These are phyloP conservation scores for Schrankia costaestrigalis DNA, from an alignment of 2,888 invertebrate species.

Conservation along the genomic window DNA sequence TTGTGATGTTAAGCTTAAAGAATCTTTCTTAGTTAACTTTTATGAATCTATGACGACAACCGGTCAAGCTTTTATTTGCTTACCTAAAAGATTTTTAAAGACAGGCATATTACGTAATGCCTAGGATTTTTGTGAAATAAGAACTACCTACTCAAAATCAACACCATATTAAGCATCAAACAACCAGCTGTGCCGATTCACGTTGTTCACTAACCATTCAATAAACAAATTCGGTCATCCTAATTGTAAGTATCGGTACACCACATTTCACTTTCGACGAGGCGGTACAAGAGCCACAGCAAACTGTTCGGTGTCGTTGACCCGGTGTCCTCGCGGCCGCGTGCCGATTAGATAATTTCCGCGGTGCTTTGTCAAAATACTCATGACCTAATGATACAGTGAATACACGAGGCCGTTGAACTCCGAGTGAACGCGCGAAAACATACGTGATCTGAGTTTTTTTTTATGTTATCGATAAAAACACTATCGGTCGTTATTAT, in stretches of 20 bases:
- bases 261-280: conserved; percentile 76
- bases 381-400: conserved; percentile 79
- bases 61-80: no score
- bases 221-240: conserved; percentile 56
- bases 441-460: conserved; percentile 47
- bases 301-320: conserved; percentile 65
- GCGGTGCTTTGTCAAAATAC: conserved; percentile 79
- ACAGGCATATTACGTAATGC: no score
- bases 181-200: conserved; percentile 19
- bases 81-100: no score
- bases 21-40: no score
- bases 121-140: no score
- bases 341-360: conserved; percentile 80
- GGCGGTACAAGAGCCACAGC: conserved; percentile 49
- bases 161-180: conserved; percentile 21
- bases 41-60: no score
- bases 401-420: conserved; percentile 67
- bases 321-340: conserved; percentile 74
- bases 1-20: no score
- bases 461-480: conserved; percentile 33
- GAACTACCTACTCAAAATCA: conserved; percentile 5
- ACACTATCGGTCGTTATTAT: conserved; percentile 53
- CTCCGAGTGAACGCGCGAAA: conserved; percentile 53
- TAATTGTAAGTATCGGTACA: conserved; percentile 48
- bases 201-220: conserved; percentile 29